phyloP scores from a whole-genome alignment of 2,113 vertebrate genomes.

The Hippocampus comes region DNA sequence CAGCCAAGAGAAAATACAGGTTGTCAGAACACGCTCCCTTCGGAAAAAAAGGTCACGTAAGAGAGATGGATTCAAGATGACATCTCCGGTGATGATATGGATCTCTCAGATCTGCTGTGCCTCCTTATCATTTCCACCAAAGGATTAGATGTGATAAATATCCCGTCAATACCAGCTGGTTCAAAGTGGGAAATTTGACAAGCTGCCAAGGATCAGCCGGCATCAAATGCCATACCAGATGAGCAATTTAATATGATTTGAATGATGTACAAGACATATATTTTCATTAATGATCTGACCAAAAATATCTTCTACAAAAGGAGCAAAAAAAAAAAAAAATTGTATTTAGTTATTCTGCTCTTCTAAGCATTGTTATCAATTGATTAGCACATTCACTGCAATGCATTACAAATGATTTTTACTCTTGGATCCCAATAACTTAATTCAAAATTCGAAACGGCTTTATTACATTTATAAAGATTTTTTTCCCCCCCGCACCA shows the following conservation, averaged over 20 bases:
- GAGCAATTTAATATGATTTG: constrained; percentile 5
- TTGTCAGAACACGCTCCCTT: background rate
- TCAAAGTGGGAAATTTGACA: constrained; percentile 34
- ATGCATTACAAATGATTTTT: too few relatives aligned
- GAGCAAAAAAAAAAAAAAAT: too few relatives aligned
- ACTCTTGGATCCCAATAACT: too few relatives aligned
- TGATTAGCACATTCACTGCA: too few relatives aligned
- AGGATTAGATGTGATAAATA: constrained; percentile 55
- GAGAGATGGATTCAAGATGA: constrained; percentile 27
- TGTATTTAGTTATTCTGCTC: too few relatives aligned
- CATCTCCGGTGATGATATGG: constrained; percentile 24
- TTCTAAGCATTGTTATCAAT: too few relatives aligned
- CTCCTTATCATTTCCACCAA: constrained; percentile 23
- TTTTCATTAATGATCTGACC: background rate
- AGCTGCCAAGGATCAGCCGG: constrained; percentile 29
- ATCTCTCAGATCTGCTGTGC: constrained; percentile 45
- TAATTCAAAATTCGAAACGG: too few relatives aligned
- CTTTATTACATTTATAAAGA: too few relatives aligned
- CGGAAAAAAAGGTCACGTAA: constrained; percentile 10
- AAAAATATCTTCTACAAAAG: background rate
- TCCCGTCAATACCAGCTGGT: constrained; percentile 52
- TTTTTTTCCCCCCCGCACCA: too few relatives aligned
- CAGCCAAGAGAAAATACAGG: background rate
- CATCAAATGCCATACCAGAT: constrained; percentile 11
- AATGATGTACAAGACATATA: background rate